Conservation (phyloP, 2,797 vertebrate species). For the Diceros bicornis region DNA sequence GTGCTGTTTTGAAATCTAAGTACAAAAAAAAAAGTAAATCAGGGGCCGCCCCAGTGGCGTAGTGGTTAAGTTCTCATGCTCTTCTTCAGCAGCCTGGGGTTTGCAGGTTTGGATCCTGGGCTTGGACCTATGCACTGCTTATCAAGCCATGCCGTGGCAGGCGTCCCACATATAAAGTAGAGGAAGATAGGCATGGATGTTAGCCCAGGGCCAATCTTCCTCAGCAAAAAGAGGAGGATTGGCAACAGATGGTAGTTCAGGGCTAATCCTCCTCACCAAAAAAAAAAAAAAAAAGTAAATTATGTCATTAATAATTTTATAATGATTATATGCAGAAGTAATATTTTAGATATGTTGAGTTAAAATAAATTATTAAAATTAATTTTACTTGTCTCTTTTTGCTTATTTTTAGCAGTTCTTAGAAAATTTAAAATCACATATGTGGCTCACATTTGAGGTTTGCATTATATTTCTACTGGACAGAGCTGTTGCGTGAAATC, state of each 20-base stretch:
- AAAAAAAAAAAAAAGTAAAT: not conserved
- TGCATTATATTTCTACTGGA: not conserved
- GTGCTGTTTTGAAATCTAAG: not conserved
- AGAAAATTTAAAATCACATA: not conserved
- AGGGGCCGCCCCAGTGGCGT: no score
- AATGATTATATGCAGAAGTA: not conserved
- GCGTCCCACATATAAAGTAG: no score
- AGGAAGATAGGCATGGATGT: no score
- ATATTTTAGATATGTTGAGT: not conserved
- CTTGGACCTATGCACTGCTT: no score
- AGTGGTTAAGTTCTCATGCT: no score
- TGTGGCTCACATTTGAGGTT: not conserved
- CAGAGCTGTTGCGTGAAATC: not conserved
- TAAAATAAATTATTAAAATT: slow-evolving; percentile 16
- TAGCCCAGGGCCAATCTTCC: no score
- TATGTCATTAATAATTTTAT: not conserved
- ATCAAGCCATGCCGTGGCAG: no score
- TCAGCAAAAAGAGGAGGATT: no score
- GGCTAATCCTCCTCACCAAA: no score
- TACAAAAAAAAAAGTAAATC: not conserved
- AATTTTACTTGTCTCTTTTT: not conserved
- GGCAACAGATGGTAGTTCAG: no score
- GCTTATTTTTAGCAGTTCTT: not conserved
- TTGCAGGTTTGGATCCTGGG: no score
- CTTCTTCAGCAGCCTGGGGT: no score